Conservation (phyloP, 2,888 invertebrate genomes). For the Ditylenchus weischeri region DNA sequence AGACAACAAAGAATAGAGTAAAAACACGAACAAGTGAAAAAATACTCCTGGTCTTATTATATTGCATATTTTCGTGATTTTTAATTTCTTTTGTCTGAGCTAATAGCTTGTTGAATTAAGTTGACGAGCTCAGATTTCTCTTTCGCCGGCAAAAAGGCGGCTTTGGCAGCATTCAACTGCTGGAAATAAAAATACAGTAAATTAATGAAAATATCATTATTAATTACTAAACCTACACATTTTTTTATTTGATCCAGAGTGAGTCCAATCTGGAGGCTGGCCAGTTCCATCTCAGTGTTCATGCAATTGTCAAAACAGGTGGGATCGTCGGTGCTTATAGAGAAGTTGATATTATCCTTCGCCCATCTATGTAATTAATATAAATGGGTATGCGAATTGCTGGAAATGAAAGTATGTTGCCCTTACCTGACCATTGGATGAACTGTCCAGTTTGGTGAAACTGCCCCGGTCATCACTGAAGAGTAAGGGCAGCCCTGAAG, state of each 20-base stretch:
- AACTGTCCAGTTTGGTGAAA: slow-evolving; percentile 57
- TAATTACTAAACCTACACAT: slow-evolving; percentile 60
- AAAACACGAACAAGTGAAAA: no score
- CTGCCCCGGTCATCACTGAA: slow-evolving; percentile 64
- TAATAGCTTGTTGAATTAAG: no score
- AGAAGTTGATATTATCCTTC: slow-evolving; percentile 64
- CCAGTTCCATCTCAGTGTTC: slow-evolving; percentile 63
- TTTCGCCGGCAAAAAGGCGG: slow-evolving; percentile 62
- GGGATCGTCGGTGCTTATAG: slow-evolving; percentile 66
- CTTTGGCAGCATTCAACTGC: slow-evolving; percentile 64
- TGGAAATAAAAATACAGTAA: slow-evolving; percentile 54
- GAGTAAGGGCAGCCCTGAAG: slow-evolving; percentile 61
- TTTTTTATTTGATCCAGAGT: slow-evolving; percentile 62
- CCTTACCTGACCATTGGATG: slow-evolving; percentile 62
- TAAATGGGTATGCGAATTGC: no score
- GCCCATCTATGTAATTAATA: slow-evolving; percentile 62
- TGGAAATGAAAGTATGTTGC: slow-evolving; percentile 6
- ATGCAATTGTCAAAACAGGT: slow-evolving; percentile 63
- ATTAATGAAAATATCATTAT: neutral
- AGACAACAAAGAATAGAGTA: no score
- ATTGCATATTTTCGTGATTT: no score
- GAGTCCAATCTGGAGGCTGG: slow-evolving; percentile 62
- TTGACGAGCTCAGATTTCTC: slow-evolving; percentile 61
- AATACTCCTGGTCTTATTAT: no score
- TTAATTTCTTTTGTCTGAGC: no score